These are phyloP conservation scores for Ivindomyrus marchei DNA, from an alignment of 2,113 vertebrate genomes.

Conservation along the genomic window DNA sequence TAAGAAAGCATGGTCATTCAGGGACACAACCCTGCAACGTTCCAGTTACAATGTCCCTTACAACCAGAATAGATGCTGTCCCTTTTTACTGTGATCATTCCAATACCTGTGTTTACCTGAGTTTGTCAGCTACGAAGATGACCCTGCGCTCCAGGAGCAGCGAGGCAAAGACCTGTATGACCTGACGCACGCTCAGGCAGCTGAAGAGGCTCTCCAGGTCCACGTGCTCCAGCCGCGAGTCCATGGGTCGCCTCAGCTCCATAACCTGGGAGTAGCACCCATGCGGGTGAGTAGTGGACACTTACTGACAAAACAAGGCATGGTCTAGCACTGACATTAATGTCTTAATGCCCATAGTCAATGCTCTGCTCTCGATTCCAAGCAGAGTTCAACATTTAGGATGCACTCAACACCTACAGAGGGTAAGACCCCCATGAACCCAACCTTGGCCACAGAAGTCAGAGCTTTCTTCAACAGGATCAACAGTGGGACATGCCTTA, in stretches of 20 bases:
- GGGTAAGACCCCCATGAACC: not conserved
- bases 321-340: not conserved
- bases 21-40: not conserved
- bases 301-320: not conserved
- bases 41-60: not conserved
- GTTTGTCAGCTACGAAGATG: slow-evolving; percentile 96
- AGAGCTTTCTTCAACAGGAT: not conserved
- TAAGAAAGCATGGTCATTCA: not conserved
- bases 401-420: not conserved
- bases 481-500: not conserved
- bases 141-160: slow-evolving; percentile 89
- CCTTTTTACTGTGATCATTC: no score
- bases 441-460: not conserved
- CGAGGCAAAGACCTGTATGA: slow-evolving; percentile 90
- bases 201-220: slow-evolving; percentile 93
- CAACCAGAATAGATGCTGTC: not conserved
- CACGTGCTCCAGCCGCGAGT: slow-evolving; percentile 93
- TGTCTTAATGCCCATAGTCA: not conserved
- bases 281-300: not conserved
- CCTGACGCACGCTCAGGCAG: slow-evolving; percentile 87
- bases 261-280: slow-evolving; percentile 67
- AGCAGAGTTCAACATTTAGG: not conserved
- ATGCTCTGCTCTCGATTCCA: not conserved
- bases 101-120: slow-evolving; percentile 66
- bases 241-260: slow-evolving; percentile 85